Conservation (phyloP, 2,888 invertebrate genomes). For the Coleophora flavipennella region DNA sequence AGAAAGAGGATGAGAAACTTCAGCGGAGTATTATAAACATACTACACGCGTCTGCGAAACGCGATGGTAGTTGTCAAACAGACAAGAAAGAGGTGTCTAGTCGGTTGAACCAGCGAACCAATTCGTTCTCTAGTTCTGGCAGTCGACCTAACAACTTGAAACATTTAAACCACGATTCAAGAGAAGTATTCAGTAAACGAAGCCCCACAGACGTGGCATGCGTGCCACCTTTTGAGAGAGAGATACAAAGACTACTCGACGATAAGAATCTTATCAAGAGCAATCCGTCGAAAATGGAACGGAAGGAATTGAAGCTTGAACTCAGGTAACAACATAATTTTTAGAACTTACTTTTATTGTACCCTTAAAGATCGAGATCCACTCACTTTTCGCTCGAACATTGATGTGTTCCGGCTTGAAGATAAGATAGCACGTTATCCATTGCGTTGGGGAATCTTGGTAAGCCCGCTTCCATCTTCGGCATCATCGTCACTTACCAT, state of each 20-base stretch:
- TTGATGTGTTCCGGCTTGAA: too few species aligned
- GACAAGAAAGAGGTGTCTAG: slow-evolving; percentile 74
- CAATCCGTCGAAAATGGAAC: slow-evolving; percentile 73
- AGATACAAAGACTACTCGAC: slow-evolving; percentile 83
- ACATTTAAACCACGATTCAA: slow-evolving; percentile 65
- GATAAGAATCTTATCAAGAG: slow-evolving; percentile 78
- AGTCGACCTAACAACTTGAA: slow-evolving; percentile 66
- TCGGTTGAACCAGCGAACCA: slow-evolving; percentile 49
- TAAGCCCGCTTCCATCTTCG: too few species aligned
- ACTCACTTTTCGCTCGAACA: too few species aligned
- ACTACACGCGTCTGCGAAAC: slow-evolving; percentile 72
- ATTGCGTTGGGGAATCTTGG: too few species aligned
- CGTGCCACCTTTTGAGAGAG: slow-evolving; percentile 82
- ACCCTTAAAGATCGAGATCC: neutral
- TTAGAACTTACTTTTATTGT: neutral
- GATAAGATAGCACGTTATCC: too few species aligned
- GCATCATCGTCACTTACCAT: too few species aligned
- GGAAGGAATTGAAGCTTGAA: slow-evolving; percentile 75
- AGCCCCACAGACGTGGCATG: slow-evolving; percentile 66
- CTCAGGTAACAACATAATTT: slow-evolving; percentile 36
- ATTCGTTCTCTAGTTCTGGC: slow-evolving; percentile 68
- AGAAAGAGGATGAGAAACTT: slow-evolving; percentile 63
- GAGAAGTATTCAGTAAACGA: slow-evolving; percentile 58
- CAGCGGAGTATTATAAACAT: slow-evolving; percentile 65
- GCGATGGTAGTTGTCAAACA: slow-evolving; percentile 77